These are phyloP conservation scores for Sinocyclocheilus grahami DNA, from an alignment of 2,113 vertebrate species.

Conservation along the genomic window DNA sequence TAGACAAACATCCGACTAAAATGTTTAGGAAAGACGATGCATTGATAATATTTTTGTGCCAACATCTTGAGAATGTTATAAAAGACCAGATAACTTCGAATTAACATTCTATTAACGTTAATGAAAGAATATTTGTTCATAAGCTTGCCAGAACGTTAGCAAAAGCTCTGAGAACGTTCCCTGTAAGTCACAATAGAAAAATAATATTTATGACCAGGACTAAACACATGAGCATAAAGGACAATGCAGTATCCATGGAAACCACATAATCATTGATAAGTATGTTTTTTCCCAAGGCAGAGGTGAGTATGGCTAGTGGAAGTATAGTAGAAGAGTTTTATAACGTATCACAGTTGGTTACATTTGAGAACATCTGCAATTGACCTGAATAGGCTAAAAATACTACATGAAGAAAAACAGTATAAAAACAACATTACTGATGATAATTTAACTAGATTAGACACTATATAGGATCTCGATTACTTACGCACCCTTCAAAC, in stretches of 20 bases:
- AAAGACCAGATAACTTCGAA: no score
- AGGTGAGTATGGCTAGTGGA: neutral
- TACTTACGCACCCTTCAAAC: neutral
- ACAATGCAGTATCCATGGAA: conserved; percentile 20
- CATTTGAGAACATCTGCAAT: neutral
- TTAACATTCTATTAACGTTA: no score
- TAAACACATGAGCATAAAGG: neutral
- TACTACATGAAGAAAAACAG: neutral
- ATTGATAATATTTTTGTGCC: no score
- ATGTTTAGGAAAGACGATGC: no score
- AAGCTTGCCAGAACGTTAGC: no score
- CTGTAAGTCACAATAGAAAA: no score
- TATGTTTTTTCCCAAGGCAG: neutral
- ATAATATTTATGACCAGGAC: neutral
- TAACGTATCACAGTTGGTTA: neutral
- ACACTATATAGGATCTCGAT: neutral
- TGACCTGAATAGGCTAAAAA: neutral
- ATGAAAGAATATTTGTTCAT: no score
- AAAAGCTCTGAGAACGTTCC: no score
- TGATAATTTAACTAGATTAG: neutral
- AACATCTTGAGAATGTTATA: no score
- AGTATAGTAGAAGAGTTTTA: conserved; percentile 2
- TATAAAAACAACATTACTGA: neutral
- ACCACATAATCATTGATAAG: conserved; percentile 8
- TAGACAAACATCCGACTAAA: neutral